These are phyloP conservation scores for Nothobranchius kuhntae DNA, from an alignment of 2,113 vertebrate genomes.

Conservation along the genomic window DNA sequence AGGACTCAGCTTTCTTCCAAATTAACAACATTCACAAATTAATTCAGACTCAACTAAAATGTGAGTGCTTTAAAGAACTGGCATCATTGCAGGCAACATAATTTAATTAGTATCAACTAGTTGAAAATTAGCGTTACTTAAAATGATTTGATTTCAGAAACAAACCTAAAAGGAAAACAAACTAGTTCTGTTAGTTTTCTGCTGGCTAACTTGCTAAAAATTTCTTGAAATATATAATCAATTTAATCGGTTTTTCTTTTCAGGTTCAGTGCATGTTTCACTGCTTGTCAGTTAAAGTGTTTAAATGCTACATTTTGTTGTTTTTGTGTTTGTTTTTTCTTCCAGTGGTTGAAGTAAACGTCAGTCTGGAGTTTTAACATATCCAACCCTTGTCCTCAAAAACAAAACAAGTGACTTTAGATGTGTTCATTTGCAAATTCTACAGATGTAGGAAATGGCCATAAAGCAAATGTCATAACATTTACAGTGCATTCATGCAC, in stretches of 20 bases:
- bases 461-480: background rate
- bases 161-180: conserved; percentile 23
- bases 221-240: background rate
- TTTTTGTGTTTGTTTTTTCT: too few relatives aligned
- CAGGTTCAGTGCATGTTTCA: too few relatives aligned
- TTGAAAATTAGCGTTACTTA: conserved; percentile 36
- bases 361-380: too few relatives aligned
- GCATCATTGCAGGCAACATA: conserved; percentile 5
- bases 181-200: background rate
- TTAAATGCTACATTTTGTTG: too few relatives aligned
- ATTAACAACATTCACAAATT: background rate
- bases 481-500: background rate
- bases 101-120: conserved; percentile 17
- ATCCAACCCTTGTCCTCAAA: background rate
- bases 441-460: background rate
- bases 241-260: too few relatives aligned
- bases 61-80: conserved; percentile 28
- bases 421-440: background rate
- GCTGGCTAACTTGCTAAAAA: conserved; percentile 4
- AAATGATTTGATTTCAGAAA: conserved; percentile 43
- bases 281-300: too few relatives aligned
- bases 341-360: too few relatives aligned
- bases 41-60: background rate
- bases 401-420: background rate
- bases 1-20: too few relatives aligned